phyloP scores from a whole-genome alignment of 2,113 vertebrate species.

The Tachysurus vachellii region DNA sequence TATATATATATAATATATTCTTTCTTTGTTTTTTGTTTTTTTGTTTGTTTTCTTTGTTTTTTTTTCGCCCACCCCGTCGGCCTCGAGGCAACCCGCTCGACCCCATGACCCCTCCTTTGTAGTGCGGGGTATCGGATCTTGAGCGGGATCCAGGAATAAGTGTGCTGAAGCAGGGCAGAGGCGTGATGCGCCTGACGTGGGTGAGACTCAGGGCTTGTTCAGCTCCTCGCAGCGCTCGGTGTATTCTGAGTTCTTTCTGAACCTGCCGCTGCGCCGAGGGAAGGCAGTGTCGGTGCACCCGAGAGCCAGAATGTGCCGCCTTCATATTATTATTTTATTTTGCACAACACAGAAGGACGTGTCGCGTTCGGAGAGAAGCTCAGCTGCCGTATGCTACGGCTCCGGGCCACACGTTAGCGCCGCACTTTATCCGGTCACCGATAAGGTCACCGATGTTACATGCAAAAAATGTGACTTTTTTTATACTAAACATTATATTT shows the following conservation, averaged over 20 bases:
- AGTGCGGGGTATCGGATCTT: conserved; percentile 29
- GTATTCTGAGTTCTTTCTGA: neutral
- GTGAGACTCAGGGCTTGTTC: conserved; percentile 37
- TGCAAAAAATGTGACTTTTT: neutral
- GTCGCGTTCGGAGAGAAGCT: neutral
- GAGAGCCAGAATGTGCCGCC: neutral
- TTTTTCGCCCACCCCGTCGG: neutral
- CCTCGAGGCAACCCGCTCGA: conserved; percentile 2
- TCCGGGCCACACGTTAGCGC: neutral
- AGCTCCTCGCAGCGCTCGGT: neutral
- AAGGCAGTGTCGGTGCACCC: neutral
- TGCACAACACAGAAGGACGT: neutral
- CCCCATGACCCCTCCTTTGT: conserved; percentile 22
- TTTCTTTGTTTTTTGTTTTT: neutral
- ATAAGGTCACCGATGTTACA: neutral
- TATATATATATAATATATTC: no score
- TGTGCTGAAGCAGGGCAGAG: conserved; percentile 12
- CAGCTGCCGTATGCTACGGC: neutral
- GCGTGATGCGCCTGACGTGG: conserved; percentile 50
- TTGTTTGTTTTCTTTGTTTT: neutral
- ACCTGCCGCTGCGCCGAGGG: neutral
- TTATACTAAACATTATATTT: no score
- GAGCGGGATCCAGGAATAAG: conserved; percentile 20
- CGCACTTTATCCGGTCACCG: neutral
- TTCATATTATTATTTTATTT: neutral